These are phyloP conservation scores for Polia nebulosa DNA, from an alignment of 2,888 invertebrate species.

Conservation along the genomic window DNA sequence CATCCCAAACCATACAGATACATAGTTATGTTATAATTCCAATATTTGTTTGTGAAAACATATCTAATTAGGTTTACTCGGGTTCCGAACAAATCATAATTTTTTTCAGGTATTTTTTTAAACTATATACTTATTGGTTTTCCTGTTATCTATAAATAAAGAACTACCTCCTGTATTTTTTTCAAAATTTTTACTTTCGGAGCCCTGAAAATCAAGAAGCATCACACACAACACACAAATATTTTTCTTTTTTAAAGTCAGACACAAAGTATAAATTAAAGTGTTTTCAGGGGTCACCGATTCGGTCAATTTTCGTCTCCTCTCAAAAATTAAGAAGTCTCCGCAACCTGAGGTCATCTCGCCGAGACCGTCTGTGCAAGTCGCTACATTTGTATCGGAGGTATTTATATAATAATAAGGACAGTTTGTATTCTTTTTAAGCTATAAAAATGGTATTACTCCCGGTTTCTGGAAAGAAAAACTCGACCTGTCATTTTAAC, in stretches of 20 bases:
- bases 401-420: constrained; percentile 1
- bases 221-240: no score
- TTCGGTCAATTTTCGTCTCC: neutral
- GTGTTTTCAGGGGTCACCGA: neutral
- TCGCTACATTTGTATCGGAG: neutral
- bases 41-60: no score
- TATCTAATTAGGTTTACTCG: no score
- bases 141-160: no score
- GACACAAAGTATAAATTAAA: neutral
- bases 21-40: no score
- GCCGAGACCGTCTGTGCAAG: neutral
- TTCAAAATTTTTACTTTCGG: no score
- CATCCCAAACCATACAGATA: no score
- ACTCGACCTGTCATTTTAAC: neutral
- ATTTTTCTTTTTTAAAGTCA: neutral
- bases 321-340: neutral
- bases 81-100: no score
- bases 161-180: no score
- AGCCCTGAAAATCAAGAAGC: no score
- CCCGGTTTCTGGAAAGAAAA: neutral
- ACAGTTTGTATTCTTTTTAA: neutral
- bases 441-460: neutral
- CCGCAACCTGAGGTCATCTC: neutral
- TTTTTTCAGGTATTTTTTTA: no score
- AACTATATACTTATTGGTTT: no score